Evolutionary conservation across 2,797 vertebrate genomes (phyloP), one percentile per base, ranked within the genome.

Genomic region (Hoplostethus mediterraneus): DNA sequence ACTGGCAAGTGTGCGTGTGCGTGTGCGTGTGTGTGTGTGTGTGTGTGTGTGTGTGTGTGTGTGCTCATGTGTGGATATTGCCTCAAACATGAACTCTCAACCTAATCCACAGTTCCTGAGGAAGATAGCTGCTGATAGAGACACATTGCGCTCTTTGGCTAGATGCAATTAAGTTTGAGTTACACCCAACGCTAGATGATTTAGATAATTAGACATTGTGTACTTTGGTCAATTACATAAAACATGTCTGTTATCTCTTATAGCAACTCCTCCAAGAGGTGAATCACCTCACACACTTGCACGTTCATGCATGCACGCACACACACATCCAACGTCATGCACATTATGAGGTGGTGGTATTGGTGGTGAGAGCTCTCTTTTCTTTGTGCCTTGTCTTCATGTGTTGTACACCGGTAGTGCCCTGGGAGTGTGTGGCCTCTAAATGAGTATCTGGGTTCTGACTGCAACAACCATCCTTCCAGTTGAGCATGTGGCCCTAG

Each of bases 401-500:
- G n/a, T 1, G 2, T 71, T 45, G 40, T 16, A 67, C 17, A 51
- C 49, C n/a, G 9, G 49, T 25, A 55, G 61, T 42, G 16, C 33
- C 11, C 28, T 62, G 72, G 5, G 55, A 12, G 16, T 44, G 66
- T 59, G 63, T 25, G 31, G 47, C 13, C 63, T 61, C 5, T 16
- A 68, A 28, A 53, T 30, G 21, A 77, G 10, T n/a, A 59, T 53
- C 52, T 1, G 0, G 4, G 38, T 16, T 71, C 36, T 63, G 70
- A 82, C 45, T 66, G 67, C 45, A 61, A 79, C 60, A 71, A 56
- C 60, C 54, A n/a, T 45, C 21, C 9, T 47, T 58, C 36, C 47
- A 42, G 52, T 57, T 51, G 44, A 61, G 75, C 70, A 89, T 83
- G 71, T 82, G 77, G 45, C 64, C 78, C 17, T 53, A 38, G 66